Evolutionary conservation across 2,113 vertebrate species (phyloP).

Genomic region (Chaetops frenatus): DNA sequence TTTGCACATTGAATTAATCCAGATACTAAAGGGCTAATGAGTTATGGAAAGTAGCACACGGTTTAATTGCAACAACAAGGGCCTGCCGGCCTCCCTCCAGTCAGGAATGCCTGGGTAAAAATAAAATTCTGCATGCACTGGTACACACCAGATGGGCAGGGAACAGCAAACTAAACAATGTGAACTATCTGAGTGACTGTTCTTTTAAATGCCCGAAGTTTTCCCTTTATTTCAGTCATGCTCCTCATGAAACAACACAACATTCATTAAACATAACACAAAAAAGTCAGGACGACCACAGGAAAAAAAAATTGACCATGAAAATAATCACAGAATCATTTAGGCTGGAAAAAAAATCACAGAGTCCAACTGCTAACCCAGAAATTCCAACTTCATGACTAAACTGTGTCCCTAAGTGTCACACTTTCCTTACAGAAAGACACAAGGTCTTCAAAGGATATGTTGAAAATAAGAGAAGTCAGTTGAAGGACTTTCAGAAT

Average conservation of each 20-base stretch:
- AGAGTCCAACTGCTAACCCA: not conserved
- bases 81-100: not conserved
- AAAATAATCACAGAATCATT: not conserved
- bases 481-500: not conserved
- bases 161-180: not conserved
- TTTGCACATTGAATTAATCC: constrained; percentile 55
- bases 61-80: constrained; percentile 46
- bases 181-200: not conserved
- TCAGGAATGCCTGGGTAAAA: constrained; percentile 5
- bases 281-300: not conserved
- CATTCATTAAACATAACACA: not conserved
- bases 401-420: not conserved
- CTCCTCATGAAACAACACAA: not conserved
- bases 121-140: not conserved
- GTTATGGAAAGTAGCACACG: constrained; percentile 36
- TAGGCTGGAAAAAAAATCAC: not conserved
- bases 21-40: constrained; percentile 48
- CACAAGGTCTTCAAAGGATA: not conserved
- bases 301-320: not conserved
- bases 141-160: not conserved
- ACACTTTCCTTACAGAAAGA: not conserved
- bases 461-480: not conserved
- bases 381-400: not conserved
- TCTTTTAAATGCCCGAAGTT: not conserved
- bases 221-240: not conserved